Evolutionary conservation across 1,140 invertebrate species (phyloP), one percentile per base, ranked within the genome.

Genomic region (Platyura marginata): DNA sequence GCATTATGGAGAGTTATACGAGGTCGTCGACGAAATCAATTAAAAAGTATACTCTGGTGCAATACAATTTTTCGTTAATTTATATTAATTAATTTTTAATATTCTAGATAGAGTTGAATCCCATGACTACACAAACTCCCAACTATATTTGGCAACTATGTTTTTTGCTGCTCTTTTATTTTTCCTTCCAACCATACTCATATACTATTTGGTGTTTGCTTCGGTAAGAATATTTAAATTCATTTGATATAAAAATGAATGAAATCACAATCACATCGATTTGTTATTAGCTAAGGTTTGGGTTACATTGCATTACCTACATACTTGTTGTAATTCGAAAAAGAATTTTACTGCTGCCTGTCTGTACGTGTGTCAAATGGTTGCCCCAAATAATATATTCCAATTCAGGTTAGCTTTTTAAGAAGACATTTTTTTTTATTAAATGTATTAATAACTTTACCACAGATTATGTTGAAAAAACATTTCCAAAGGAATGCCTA

Each of bases 151-250:
- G 11, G 56, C 55, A 18, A 57, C 58, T 1, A 53, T 61, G 39
- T 54, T 61, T 35, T 60, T 61, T 39, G 51, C 58, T 3, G 44
- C 52, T 5, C 50, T 60, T 21, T 25, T 61, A 23, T 61, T 61
- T 23, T 38, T 61, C 8, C 50, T 57, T 39, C 58, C 58, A 10
- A 61, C 58, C 21, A 54, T 55, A 3, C 36, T 59, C 5, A 50
- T 59, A 13, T 61, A 61, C 23, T 61, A 61, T 39, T 41, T 53
- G 4, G 58, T 61, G 11, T 61, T 61, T 50, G 55, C 56, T 35
- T 43, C 48, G 15, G 58, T 60, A 50, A 51, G 54, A 37, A 8
- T 29, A 8, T 29, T 6, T 13, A 29, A 13, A 29, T 29, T 29
- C 13, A 29, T 29, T 29, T 13, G 13, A 13, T 29, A 8, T 29